Evolutionary conservation across 1,140 invertebrate species (phyloP).

Genomic region (Lysiphlebus fabarum): DNA sequence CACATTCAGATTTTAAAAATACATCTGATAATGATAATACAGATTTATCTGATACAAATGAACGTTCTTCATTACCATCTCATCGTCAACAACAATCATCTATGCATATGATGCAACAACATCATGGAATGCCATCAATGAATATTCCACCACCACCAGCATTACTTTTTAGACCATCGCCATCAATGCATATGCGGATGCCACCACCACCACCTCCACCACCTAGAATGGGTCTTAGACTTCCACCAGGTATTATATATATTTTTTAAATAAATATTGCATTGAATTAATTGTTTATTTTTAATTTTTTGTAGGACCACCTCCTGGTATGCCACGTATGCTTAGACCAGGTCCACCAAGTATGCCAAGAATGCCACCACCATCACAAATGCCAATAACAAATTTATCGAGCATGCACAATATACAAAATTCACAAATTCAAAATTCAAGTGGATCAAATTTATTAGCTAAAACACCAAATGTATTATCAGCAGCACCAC

Average conservation of each 20-base stretch:
- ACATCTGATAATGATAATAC: conserved; percentile 40
- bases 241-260: conserved; percentile 47
- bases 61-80: conserved; percentile 55
- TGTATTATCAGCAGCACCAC: conserved; percentile 78
- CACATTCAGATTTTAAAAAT: conserved; percentile 33
- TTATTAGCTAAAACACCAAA: conserved; percentile 61
- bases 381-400: conserved; percentile 53
- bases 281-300: conserved; percentile 11
- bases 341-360: conserved; percentile 55
- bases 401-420: conserved; percentile 35
- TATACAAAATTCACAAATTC: conserved; percentile 41
- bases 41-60: conserved; percentile 32
- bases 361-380: conserved; percentile 58
- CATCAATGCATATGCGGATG: conserved; percentile 53
- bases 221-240: conserved; percentile 50
- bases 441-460: conserved; percentile 36
- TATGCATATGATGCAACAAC: conserved; percentile 30
- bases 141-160: conserved; percentile 54
- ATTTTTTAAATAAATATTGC: conserved; percentile 11
- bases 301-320: conserved; percentile 43
- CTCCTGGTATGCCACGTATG: conserved; percentile 60
- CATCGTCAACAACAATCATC: conserved; percentile 43
- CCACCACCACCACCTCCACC: conserved; percentile 61
- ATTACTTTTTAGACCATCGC: conserved; percentile 53
- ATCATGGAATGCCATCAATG: conserved; percentile 52